These are phyloP conservation scores for Recurvirostra avosetta DNA, from an alignment of 2,113 vertebrate species.

Conservation along the genomic window DNA sequence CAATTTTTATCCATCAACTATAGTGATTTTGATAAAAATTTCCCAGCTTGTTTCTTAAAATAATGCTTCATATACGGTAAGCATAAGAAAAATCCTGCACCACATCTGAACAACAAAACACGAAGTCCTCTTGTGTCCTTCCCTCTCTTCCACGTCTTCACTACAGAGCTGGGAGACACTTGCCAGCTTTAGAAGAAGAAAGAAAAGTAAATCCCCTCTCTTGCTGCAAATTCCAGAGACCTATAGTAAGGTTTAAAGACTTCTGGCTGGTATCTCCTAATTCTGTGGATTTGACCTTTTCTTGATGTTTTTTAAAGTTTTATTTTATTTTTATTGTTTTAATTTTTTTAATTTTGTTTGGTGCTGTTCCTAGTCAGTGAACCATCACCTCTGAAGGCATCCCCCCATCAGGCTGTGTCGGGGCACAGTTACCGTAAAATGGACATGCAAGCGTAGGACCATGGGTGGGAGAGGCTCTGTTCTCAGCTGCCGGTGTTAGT, in stretches of 20 bases:
- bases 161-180: background rate
- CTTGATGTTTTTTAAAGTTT: background rate
- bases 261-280: background rate
- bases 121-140: background rate
- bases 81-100: background rate
- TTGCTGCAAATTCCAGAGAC: background rate
- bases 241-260: background rate
- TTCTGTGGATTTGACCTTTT: background rate
- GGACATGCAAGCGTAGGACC: rapidly evolving
- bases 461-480: background rate
- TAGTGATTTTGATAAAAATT: background rate
- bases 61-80: background rate
- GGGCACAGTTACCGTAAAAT: background rate
- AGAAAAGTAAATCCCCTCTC: background rate
- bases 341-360: background rate
- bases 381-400: background rate
- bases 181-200: background rate
- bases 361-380: background rate
- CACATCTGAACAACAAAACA: background rate
- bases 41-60: background rate
- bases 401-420: rapidly evolving
- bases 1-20: background rate
- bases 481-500: background rate
- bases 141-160: background rate
- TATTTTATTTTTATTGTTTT: too few species aligned